Conservation (phyloP, 37 sponge, comb jelly and placozoan species). For the Petrosia ficiformis region DNA sequence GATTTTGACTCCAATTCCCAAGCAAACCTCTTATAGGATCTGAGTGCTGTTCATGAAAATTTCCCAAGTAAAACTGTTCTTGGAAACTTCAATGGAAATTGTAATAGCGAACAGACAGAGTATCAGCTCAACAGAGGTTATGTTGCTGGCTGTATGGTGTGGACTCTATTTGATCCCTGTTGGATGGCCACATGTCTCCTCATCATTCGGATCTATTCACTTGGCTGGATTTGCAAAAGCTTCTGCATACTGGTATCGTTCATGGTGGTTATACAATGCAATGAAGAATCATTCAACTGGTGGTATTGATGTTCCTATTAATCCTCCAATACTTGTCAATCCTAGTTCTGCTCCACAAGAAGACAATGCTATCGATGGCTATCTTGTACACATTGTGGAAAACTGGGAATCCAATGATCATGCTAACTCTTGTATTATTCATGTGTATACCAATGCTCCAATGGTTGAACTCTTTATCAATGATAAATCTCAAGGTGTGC, state of each 20-base stretch:
- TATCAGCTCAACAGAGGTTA: constrained; percentile 31
- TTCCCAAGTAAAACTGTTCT: constrained; percentile 26
- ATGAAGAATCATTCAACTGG: constrained; percentile 13
- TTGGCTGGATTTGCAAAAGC: constrained; percentile 65
- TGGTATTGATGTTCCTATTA: constrained; percentile 30
- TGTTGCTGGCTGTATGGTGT: constrained; percentile 59
- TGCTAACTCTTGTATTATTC: constrained; percentile 28
- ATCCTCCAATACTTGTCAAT: constrained; percentile 30
- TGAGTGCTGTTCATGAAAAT: constrained; percentile 12
- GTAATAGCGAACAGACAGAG: constrained; percentile 37
- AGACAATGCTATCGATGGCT: constrained; percentile 21
- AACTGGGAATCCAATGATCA: constrained; percentile 21
- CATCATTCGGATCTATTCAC: constrained; percentile 61
- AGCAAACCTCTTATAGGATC: constrained; percentile 36
- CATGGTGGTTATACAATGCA: constrained; percentile 60
- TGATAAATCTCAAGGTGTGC: constrained; percentile 37
- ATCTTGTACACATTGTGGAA: constrained; percentile 56
- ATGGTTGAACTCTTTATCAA: constrained; percentile 43
- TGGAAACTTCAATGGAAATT: constrained; percentile 44
- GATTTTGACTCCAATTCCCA: constrained; percentile 40
- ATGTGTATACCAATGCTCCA: constrained; percentile 60
- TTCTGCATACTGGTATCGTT: constrained; percentile 60
- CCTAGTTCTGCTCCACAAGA: constrained; percentile 11
- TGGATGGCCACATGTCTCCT: constrained; percentile 55
- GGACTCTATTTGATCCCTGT: constrained; percentile 59